These are phyloP conservation scores for Dendrophyllia cribrosa DNA, from an alignment of 64 coral and sea anemone species.

Conservation along the genomic window DNA sequence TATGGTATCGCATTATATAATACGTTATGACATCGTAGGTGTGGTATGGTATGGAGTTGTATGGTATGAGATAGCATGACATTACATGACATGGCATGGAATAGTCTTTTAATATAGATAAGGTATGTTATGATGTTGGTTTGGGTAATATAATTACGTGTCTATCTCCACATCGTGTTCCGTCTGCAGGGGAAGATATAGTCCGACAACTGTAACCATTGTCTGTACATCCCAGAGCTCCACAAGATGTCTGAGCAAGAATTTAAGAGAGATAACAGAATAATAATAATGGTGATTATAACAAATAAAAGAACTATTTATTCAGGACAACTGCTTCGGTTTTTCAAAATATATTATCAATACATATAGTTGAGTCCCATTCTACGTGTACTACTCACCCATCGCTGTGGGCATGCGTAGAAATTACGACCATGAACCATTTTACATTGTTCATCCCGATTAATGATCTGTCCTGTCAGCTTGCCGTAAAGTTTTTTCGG, in stretches of 20 bases:
- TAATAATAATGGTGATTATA: no score
- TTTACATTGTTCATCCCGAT: conserved; percentile 21
- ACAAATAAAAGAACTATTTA: no score
- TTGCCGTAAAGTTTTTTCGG: conserved; percentile 29
- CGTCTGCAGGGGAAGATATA: conserved; percentile 31
- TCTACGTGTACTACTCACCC: background rate
- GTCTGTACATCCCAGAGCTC: background rate
- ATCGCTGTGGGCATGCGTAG: conserved; percentile 8
- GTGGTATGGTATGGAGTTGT: no score
- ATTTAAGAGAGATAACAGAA: background rate
- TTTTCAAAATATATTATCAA: no score
- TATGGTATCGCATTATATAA: no score
- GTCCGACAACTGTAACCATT: background rate
- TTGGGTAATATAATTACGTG: background rate
- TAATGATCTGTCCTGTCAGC: background rate
- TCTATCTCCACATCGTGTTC: conserved; percentile 53
- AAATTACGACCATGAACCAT: background rate
- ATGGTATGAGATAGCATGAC: no score
- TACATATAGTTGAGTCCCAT: no score
- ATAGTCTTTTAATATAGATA: no score
- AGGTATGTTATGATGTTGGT: no score
- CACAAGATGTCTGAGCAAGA: background rate
- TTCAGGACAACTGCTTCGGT: no score
- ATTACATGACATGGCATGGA: no score
- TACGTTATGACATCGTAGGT: no score